Conservation (phyloP, 2,888 invertebrate genomes). For the Drosophila eohydei region DNA sequence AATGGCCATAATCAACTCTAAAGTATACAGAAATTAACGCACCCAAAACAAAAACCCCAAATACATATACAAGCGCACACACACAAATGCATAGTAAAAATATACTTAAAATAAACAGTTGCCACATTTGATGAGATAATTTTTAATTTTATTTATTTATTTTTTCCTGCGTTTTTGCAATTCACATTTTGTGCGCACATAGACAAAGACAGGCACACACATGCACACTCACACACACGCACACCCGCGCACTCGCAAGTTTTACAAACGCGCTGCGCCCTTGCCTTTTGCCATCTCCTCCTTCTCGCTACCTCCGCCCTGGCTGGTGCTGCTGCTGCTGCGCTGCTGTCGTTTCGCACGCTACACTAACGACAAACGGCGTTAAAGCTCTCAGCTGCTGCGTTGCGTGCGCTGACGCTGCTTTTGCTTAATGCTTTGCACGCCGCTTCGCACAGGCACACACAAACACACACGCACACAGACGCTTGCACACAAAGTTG, state of each 20-base stretch:
- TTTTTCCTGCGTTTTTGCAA: conserved; percentile 70
- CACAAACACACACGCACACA: conserved; percentile 20
- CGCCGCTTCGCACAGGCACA: conserved; percentile 44
- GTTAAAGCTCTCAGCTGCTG: conserved; percentile 58
- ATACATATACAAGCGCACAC: background rate
- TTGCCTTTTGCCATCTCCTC: conserved; percentile 35
- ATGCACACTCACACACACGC: background rate
- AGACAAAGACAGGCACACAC: background rate
- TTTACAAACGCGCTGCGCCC: conserved; percentile 53
- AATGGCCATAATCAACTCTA: conserved; percentile 44
- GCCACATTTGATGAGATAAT: conserved; percentile 72
- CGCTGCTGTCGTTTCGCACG: conserved; percentile 51
- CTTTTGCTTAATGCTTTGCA: conserved; percentile 64
- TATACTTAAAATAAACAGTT: conserved; percentile 55
- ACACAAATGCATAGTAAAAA: conserved; percentile 3
- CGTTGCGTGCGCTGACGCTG: conserved; percentile 61
- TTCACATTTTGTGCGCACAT: conserved; percentile 51
- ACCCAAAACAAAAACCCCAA: conserved; percentile 26
- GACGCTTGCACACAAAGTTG: conserved; percentile 53
- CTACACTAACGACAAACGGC: conserved; percentile 63
- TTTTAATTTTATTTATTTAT: conserved; percentile 69
- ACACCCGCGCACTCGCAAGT: conserved; percentile 47
- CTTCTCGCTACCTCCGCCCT: conserved; percentile 7
- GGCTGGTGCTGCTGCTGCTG: conserved; percentile 10
- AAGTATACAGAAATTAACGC: conserved; percentile 37